Base-by-base conservation (phyloP, 2,888 invertebrate species). In the Tenthredo livida region DNA sequence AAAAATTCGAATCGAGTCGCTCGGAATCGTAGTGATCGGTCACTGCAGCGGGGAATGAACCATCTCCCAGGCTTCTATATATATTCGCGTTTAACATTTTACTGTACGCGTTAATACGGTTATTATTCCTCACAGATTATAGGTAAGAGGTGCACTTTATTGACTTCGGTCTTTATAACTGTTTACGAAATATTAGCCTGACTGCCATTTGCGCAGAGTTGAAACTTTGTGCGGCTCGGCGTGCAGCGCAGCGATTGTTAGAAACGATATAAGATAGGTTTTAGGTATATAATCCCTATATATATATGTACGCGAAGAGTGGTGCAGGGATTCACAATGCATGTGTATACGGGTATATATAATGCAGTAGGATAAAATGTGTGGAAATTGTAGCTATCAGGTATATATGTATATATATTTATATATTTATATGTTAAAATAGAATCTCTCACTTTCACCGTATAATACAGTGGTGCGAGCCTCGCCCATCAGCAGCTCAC, bases 391-490 rank as follows among this genome's bases (percentile, higher is more conserved):
- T 67, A 67, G 5, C 17, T 25, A 37, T 7, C 7, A 12, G 33
- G 33, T 15, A 65, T 65, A 33, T 17, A 43, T 43, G 25, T 25
- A 40, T 2, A 1, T 37, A 37, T 2, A n/a, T 33, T 3, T 25
- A 15, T n/a, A 6, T 4, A 25, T 12, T 2, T 47, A 47, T 29
- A 25, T n/a, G 25, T 25, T 21, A 12, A 33, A 61, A 61, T 87
- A 86, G 89, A 89, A 89, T 89, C 89, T 88, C 88, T 90, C 88
- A 91, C 91, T 91, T 91, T 91, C 90, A 91, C 91, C 89, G 87
- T 83, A n/a, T n/a, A n/a, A n/a, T n/a, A 77, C 54, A 80, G 84
- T 75, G 77, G 85, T 67, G 85, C 85, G 87, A 86, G 90, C 91
- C 91, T 91, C 91, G 91, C 91, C 91, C 91, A 91, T 89, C 88